Evolutionary conservation across 2,797 vertebrate genomes (phyloP).

Genomic region (Chaetodon trifasciatus): DNA sequence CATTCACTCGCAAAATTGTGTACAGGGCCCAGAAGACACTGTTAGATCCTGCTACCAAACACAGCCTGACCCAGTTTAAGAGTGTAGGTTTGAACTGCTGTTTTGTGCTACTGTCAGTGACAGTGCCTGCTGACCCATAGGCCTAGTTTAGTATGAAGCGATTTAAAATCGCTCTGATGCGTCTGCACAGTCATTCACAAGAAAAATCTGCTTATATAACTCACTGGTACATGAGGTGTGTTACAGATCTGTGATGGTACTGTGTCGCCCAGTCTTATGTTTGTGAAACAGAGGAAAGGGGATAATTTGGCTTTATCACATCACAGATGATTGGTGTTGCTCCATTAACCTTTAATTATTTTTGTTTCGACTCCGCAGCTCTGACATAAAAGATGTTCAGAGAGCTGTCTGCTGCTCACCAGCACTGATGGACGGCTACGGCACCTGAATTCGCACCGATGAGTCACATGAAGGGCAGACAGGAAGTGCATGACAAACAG

Average conservation of each 20-base stretch:
- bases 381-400: conserved; percentile 31
- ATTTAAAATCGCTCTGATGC: conserved; percentile 19
- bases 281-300: background rate
- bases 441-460: conserved; percentile 29
- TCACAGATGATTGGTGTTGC: background rate
- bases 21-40: conserved; percentile 30
- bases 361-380: conserved; percentile 31
- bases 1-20: conserved; percentile 18
- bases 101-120: conserved; percentile 51
- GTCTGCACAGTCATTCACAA: conserved; percentile 18
- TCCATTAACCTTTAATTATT: conserved; percentile 31
- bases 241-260: conserved; percentile 4
- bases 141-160: conserved; percentile 36
- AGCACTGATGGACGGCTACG: conserved; percentile 26
- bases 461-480: conserved; percentile 53
- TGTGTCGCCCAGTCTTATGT: conserved; percentile 1
- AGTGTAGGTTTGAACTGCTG: conserved; percentile 59
- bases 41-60: conserved; percentile 64
- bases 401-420: conserved; percentile 26
- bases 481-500: conserved; percentile 47
- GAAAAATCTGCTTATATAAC: conserved; percentile 13
- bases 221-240: conserved; percentile 5
- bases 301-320: conserved; percentile 9
- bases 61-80: conserved; percentile 65
- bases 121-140: conserved; percentile 59